A percentile compares a stretch with the other conserved stretches of the same genome.
phyloP scores from a whole-genome alignment of 2,797 vertebrate species.

The Antrozous pallidus region DNA sequence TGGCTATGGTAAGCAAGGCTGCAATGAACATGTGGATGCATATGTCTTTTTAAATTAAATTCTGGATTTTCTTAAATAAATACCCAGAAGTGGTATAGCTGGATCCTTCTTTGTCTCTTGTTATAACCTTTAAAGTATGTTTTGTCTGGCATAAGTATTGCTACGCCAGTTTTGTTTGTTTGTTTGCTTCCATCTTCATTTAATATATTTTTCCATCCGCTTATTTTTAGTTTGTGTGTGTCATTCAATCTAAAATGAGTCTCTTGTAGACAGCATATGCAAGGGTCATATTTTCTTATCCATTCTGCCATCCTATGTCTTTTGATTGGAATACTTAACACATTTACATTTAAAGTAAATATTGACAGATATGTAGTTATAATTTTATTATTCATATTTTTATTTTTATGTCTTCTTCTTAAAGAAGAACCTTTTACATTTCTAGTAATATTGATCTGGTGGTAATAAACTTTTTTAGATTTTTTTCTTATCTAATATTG shows the following conservation, averaged over 20 bases:
- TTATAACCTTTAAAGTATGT: not conserved
- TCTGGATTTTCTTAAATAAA: not conserved
- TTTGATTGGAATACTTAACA: not conserved
- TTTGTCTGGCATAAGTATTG: not conserved
- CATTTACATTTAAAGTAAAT: not conserved
- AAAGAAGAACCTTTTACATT: not conserved
- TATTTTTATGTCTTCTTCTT: not conserved
- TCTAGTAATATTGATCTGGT: not conserved
- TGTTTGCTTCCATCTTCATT: not conserved
- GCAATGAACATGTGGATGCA: not conserved
- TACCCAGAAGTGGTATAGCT: not conserved
- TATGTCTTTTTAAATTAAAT: not conserved
- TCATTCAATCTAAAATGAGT: not conserved
- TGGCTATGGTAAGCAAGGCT: not conserved
- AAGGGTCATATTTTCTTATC: not conserved
- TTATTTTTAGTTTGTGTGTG: not conserved
- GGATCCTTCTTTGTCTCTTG: not conserved
- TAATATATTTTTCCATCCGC: not conserved
- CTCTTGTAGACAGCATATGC: not conserved
- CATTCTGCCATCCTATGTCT: not conserved
- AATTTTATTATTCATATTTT: not conserved
- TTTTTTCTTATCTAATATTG: not conserved
- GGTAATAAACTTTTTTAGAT: not conserved
- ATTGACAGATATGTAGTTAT: not conserved
- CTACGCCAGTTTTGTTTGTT: not conserved